Percentiles rank a stretch among this genome's conserved stretches.
Conservation (phyloP, 2,113 vertebrate genomes). For the Zosterops borbonicus region DNA sequence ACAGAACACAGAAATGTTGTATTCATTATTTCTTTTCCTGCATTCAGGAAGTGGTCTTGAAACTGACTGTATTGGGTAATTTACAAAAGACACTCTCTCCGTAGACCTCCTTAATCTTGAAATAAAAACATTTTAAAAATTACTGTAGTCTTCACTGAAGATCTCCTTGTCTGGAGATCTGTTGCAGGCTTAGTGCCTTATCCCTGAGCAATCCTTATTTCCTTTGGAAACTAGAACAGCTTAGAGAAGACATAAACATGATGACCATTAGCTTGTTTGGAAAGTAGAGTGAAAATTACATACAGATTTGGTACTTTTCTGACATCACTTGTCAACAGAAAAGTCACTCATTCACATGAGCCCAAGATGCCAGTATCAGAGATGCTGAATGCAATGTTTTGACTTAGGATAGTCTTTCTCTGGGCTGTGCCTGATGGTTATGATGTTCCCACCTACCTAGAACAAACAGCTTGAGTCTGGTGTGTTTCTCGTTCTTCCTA, state of each 20-base stretch:
- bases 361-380: neutral
- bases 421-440: neutral
- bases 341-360: neutral
- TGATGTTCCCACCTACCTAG: neutral
- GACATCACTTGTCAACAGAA: neutral
- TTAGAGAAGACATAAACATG: neutral
- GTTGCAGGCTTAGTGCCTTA: neutral
- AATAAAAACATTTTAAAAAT: neutral
- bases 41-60: neutral
- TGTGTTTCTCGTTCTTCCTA: constrained; percentile 32
- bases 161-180: neutral
- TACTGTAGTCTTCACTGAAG: neutral
- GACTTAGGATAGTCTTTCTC: neutral
- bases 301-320: neutral
- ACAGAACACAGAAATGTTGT: neutral
- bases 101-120: neutral
- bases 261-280: neutral
- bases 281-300: neutral
- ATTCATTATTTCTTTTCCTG: constrained; percentile 12
- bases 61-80: neutral
- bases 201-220: neutral
- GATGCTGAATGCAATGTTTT: neutral
- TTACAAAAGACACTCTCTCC: neutral
- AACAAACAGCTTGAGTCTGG: neutral
- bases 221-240: neutral